phyloP scores from a whole-genome alignment of 2,113 vertebrate species.

The Alexandromys fortis region DNA sequence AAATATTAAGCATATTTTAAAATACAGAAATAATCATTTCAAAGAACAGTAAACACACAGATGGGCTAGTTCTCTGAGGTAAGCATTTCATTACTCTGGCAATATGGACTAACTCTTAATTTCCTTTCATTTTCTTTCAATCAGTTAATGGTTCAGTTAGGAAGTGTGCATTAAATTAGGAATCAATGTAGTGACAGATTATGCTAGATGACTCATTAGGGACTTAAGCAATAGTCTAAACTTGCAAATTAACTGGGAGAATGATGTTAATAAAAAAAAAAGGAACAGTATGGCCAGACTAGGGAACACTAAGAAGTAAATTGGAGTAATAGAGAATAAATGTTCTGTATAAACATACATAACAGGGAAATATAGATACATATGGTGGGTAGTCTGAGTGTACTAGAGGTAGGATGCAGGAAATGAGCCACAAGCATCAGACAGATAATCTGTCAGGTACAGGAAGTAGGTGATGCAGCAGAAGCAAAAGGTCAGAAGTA shows the following conservation, averaged over 20 bases:
- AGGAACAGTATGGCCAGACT: background rate
- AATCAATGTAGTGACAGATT: background rate
- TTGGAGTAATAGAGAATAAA: background rate
- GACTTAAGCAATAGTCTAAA: constrained; percentile 13
- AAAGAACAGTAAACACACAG: background rate
- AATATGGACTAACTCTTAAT: background rate
- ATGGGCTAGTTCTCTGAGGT: constrained; percentile 15
- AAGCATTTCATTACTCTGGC: background rate
- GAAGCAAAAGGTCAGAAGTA: background rate
- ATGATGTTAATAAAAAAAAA: background rate
- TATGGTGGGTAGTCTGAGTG: background rate
- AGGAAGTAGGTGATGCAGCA: background rate
- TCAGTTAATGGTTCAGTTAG: constrained; percentile 12
- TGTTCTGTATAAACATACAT: background rate
- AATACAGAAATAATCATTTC: constrained; percentile 19
- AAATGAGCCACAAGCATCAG: background rate
- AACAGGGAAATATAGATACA: background rate
- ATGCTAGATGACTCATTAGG: background rate
- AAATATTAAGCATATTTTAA: constrained; percentile 30
- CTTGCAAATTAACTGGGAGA: background rate
- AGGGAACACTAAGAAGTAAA: background rate
- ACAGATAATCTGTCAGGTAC: background rate
- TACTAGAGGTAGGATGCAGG: background rate
- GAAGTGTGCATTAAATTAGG: background rate
- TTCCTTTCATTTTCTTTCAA: constrained; percentile 25